phyloP scores from a whole-genome alignment of 1,140 invertebrate genomes.

The Watersipora subatra region DNA sequence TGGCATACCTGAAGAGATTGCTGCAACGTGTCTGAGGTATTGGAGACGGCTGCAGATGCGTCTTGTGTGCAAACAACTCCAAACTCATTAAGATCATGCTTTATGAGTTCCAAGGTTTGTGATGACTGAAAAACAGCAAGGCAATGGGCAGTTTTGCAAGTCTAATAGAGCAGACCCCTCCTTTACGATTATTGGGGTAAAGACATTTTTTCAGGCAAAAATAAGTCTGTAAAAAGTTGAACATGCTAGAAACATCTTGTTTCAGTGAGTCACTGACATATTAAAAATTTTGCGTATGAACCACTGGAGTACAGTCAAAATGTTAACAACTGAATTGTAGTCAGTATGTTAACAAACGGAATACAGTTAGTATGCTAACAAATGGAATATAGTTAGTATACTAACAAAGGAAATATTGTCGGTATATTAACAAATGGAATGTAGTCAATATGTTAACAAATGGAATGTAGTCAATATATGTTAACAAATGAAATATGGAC shows the following conservation, averaged over 20 bases:
- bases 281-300: not conserved
- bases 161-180: not conserved
- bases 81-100: conserved; percentile 59
- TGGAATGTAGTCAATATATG: too few species aligned
- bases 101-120: conserved; percentile 59
- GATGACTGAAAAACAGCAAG: conserved; percentile 43
- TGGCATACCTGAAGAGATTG: not conserved
- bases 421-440: too few species aligned
- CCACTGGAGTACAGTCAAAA: too few species aligned
- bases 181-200: not conserved
- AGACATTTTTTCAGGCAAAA: not conserved
- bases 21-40: not conserved
- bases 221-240: not conserved
- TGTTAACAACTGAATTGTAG: too few species aligned
- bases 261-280: not conserved
- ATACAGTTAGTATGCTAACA: too few species aligned
- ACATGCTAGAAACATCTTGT: not conserved
- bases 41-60: not conserved
- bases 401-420: too few species aligned
- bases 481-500: too few species aligned
- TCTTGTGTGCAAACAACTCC: conserved; percentile 27
- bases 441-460: too few species aligned
- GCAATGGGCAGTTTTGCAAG: not conserved
- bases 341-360: too few species aligned
- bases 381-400: too few species aligned